A percentile compares a stretch with the other conserved stretches of the same genome.
phyloP scores from a whole-genome alignment of 1,140 invertebrate species.

The Plodia interpunctella region DNA sequence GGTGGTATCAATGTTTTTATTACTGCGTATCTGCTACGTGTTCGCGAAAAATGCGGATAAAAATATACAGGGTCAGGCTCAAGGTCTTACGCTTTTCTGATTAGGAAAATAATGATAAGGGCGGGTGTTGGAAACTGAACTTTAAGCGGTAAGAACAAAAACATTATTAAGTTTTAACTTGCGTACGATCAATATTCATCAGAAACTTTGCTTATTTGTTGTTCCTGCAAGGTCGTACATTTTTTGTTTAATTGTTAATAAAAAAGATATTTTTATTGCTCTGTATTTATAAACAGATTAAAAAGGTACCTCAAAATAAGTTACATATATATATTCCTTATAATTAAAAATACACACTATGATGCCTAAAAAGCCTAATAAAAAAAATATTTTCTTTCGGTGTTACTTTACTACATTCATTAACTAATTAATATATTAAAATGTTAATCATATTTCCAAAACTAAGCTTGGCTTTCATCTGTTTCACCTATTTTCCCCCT shows the following conservation, averaged over 20 bases:
- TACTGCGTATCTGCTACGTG: conserved; percentile 14
- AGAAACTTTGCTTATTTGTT: conserved; percentile 55
- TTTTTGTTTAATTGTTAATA: conserved; percentile 20
- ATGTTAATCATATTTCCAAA: too few relatives aligned
- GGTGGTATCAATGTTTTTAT: conserved; percentile 1
- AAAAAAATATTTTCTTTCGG: too few relatives aligned
- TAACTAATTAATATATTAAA: too few relatives aligned
- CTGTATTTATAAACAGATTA: too few relatives aligned
- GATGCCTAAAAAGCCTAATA: too few relatives aligned
- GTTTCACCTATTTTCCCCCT: too few relatives aligned
- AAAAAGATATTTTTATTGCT: not conserved
- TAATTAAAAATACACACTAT: too few relatives aligned
- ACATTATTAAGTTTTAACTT: not conserved
- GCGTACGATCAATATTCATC: conserved; percentile 12
- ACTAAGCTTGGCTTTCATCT: too few relatives aligned
- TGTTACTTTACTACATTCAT: too few relatives aligned
- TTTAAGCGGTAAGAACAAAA: conserved; percentile 3
- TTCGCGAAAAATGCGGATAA: conserved; percentile 71
- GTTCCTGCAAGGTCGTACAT: conserved; percentile 53
- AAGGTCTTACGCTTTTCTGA: conserved; percentile 70
- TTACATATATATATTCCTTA: too few relatives aligned
- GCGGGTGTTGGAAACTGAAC: conserved; percentile 13
- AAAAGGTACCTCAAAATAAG: too few relatives aligned
- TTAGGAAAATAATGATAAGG: conserved; percentile 65
- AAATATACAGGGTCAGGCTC: conserved; percentile 71